phyloP scores from a whole-genome alignment of 2,797 vertebrate genomes.

The Sylvia borin region DNA sequence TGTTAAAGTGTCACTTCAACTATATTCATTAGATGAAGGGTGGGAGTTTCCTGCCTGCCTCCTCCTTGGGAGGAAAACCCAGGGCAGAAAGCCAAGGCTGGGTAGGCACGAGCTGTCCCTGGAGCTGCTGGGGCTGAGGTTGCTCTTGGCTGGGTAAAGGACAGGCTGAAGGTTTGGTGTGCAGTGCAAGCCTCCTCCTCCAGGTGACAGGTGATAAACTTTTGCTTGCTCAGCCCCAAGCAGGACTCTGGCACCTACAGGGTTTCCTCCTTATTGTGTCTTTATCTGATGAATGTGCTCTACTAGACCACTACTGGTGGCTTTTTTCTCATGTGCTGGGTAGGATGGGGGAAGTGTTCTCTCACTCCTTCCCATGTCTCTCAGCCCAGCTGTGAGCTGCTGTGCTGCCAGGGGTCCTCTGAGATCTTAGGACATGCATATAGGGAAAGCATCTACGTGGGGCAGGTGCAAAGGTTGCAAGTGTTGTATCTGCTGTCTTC shows the following conservation, averaged over 20 bases:
- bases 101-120: not conserved
- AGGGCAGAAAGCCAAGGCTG: not conserved
- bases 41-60: not conserved
- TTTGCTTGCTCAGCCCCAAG: not conserved
- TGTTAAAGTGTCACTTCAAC: not conserved
- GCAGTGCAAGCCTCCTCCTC: not conserved
- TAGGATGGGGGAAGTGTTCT: not conserved
- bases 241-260: not conserved
- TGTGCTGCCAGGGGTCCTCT: not conserved
- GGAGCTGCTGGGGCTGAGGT: not conserved
- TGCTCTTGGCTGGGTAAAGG: not conserved
- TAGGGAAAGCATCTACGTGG: not conserved
- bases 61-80: not conserved
- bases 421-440: not conserved
- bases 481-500: not conserved
- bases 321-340: fast-evolving
- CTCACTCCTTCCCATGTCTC: not conserved
- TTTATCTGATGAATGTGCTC: not conserved
- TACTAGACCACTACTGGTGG: not conserved
- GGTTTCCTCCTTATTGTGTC: not conserved
- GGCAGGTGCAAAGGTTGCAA: fast-evolving
- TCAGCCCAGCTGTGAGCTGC: not conserved
- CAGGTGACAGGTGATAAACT: not conserved
- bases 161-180: not conserved
- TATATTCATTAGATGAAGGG: not conserved